Conservation (phyloP, 92 coral and sea anemone genomes). For the Epizoanthus rinbou region DNA sequence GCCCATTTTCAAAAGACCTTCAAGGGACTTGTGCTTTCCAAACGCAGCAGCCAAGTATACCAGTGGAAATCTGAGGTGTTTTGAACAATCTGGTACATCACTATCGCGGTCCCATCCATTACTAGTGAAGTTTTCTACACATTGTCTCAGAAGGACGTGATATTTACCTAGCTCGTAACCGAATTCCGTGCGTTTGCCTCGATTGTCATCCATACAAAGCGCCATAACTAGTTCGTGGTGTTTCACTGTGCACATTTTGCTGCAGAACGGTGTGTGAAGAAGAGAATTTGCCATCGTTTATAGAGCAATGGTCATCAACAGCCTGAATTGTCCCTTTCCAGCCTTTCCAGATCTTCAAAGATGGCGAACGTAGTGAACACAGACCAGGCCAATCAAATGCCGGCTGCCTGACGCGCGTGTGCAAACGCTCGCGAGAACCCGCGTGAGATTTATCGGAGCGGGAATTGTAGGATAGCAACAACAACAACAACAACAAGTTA, state of each 20-base stretch:
- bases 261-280: constrained; percentile 75
- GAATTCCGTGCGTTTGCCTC: constrained; percentile 52
- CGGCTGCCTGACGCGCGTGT: no score
- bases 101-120: constrained; percentile 71
- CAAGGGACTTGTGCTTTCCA: constrained; percentile 70
- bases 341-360: no score
- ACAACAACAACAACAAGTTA: no score
- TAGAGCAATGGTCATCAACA: no score
- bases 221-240: constrained; percentile 75
- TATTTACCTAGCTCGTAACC: constrained; percentile 58
- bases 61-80: constrained; percentile 58
- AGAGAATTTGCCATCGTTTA: constrained; percentile 35
- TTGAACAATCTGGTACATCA: constrained; percentile 59
- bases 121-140: constrained; percentile 47
- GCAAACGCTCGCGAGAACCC: no score
- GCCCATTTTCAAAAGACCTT: constrained; percentile 60
- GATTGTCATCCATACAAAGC: constrained; percentile 62
- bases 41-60: constrained; percentile 74
- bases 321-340: no score
- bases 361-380: no score
- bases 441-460: no score
- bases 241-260: constrained; percentile 47
- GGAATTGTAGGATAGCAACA: no score
- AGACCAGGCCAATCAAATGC: no score
- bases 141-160: constrained; percentile 61